These are phyloP conservation scores for Chlamydotis undulata DNA, from an alignment of 2,113 vertebrate species.

Conservation along the genomic window DNA sequence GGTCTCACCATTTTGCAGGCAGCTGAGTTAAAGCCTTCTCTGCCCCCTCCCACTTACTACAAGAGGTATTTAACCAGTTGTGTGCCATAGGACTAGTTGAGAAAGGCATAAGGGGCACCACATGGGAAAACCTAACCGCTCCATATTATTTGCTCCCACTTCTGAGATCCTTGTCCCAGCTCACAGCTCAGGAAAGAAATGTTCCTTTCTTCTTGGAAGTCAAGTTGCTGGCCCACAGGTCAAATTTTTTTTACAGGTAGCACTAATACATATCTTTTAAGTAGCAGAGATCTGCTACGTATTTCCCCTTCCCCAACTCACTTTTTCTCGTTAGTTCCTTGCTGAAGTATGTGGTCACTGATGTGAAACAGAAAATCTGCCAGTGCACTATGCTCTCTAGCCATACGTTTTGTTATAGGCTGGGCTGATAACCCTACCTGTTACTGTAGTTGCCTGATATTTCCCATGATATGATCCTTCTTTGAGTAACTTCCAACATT, in stretches of 20 bases:
- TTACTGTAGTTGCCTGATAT: background rate
- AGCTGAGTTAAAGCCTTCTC: background rate
- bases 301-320: background rate
- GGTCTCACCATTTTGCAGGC: background rate
- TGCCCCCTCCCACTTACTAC: background rate
- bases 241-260: background rate
- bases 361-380: background rate
- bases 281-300: background rate
- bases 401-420: background rate
- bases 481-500: background rate
- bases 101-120: background rate
- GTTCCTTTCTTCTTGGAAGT: background rate
- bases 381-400: background rate
- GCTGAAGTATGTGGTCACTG: background rate
- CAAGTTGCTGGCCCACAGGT: background rate
- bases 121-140: background rate
- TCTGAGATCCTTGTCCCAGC: background rate
- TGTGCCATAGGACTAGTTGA: background rate
- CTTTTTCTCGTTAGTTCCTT: background rate
- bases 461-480: background rate
- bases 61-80: background rate
- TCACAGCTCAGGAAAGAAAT: background rate
- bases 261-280: background rate
- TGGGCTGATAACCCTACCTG: background rate
- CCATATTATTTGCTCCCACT: background rate